Evolutionary conservation across 2,113 vertebrate genomes (phyloP).

Genomic region (Actenoides hombroni): DNA sequence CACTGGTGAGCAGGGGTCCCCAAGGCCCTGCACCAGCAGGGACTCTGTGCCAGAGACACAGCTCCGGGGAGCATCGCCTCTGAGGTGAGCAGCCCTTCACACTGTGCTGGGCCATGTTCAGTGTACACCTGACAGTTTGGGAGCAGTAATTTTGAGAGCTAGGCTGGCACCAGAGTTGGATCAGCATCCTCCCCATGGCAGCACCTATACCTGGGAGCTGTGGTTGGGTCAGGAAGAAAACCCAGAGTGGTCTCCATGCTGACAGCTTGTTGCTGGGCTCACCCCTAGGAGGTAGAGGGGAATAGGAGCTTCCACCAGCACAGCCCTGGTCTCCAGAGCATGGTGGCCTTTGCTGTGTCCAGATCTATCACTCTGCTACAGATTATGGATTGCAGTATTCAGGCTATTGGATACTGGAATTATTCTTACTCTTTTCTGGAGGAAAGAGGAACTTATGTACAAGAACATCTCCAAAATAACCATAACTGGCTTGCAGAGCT

Average conservation of each 20-base stretch:
- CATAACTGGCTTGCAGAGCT: background rate
- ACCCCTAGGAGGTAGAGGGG: background rate
- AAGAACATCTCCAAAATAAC: background rate
- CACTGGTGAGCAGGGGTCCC: background rate
- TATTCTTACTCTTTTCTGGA: background rate
- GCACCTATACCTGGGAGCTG: background rate
- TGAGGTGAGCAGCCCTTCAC: background rate
- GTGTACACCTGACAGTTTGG: background rate
- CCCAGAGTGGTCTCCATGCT: background rate
- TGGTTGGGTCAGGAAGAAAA: background rate
- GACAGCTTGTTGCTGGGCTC: background rate
- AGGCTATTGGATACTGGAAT: background rate
- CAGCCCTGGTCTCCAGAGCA: background rate
- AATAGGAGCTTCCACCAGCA: background rate
- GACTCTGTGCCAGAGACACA: rapidly evolving
- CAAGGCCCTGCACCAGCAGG: background rate
- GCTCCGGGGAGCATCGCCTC: background rate
- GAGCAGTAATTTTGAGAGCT: background rate
- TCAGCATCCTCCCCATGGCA: background rate
- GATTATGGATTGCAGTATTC: background rate
- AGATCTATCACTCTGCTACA: background rate
- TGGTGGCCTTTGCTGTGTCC: background rate
- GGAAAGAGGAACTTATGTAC: background rate
- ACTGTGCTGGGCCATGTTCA: background rate
- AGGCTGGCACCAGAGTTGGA: background rate